These are phyloP conservation scores for Phocoena sinus DNA, from an alignment of 2,113 vertebrate species.

Conservation along the genomic window DNA sequence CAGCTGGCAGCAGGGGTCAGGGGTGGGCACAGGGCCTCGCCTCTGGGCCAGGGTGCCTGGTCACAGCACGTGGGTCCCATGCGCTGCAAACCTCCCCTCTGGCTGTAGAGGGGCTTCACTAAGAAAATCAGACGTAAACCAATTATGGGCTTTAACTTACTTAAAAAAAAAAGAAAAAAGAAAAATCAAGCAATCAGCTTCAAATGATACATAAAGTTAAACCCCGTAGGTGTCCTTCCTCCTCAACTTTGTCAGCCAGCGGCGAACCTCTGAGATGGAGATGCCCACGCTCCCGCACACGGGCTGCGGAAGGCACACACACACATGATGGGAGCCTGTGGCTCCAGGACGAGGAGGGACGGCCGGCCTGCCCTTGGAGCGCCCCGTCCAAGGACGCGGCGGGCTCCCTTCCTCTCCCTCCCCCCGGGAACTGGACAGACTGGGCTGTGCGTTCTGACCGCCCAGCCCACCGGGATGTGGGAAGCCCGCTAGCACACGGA, in stretches of 20 bases:
- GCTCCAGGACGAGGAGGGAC: background rate
- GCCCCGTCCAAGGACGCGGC: too few species aligned
- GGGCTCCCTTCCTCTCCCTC: background rate
- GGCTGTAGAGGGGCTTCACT: background rate
- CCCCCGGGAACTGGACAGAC: background rate
- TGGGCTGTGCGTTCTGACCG: background rate
- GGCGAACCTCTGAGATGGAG: too few species aligned
- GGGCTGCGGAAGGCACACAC: background rate
- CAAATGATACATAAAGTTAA: background rate
- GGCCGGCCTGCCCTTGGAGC: background rate
- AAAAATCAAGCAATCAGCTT: background rate
- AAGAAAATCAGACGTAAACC: background rate
- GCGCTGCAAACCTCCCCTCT: background rate
- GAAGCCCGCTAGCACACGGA: accelerated
- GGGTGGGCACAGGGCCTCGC: background rate
- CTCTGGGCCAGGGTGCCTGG: too few species aligned
- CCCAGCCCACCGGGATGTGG: accelerated
- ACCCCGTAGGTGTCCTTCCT: accelerated
- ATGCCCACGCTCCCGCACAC: background rate
- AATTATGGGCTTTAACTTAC: background rate
- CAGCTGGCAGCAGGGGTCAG: accelerated
- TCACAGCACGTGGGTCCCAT: too few species aligned
- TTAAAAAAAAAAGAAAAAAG: too few species aligned
- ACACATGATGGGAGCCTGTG: accelerated
- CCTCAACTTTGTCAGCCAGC: background rate